Evolutionary conservation across 2,113 vertebrate genomes (phyloP).

Genomic region (Alectura lathami): DNA sequence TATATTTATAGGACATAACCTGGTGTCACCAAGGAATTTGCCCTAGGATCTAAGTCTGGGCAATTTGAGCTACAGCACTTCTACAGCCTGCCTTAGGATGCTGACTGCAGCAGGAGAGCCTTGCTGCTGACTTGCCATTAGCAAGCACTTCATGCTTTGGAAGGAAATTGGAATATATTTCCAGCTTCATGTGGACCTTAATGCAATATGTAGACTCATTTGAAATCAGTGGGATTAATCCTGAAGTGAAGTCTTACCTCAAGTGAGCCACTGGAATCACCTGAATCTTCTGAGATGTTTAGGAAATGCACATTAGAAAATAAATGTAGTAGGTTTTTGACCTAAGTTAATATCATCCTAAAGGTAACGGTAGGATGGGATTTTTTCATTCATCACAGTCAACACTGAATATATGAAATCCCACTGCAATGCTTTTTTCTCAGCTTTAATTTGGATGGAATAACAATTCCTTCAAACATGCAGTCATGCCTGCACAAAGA

Average conservation of each 20-base stretch:
- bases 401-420: neutral
- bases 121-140: neutral
- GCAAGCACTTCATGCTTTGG: neutral
- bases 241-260: neutral
- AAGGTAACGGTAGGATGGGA: neutral
- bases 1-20: neutral
- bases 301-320: neutral
- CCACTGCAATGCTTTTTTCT: neutral
- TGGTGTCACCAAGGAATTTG: neutral
- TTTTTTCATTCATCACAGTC: neutral
- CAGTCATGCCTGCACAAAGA: neutral
- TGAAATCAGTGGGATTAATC: neutral
- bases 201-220: neutral
- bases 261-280: neutral
- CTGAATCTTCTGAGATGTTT: neutral
- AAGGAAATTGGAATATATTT: neutral
- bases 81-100: neutral
- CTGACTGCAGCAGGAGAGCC: neutral
- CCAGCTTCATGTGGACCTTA: neutral
- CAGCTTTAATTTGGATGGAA: neutral
- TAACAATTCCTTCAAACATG: neutral
- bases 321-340: neutral
- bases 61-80: accelerated
- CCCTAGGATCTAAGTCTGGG: too few relatives aligned
- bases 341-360: neutral